Base-by-base conservation (phyloP, 2,797 vertebrate genomes). In the Sylvia borin region DNA sequence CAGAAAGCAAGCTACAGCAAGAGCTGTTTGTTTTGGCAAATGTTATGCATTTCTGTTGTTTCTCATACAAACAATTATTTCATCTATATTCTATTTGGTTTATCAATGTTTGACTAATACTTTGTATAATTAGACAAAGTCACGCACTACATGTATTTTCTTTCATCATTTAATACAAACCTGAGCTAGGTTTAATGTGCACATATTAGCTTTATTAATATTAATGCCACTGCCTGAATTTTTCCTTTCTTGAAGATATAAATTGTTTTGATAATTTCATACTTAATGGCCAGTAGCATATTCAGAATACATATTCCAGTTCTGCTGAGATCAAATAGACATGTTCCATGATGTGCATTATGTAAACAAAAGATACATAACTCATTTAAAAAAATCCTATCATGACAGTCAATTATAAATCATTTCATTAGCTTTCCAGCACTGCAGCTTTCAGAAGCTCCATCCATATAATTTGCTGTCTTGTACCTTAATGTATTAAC, bases 291-390 rank as follows among this genome's bases (percentile, higher is more conserved):
- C 70, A 90, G 40, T 55, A 79, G 31, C 48, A 90, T 76, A 72
- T 91, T 83, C 54, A 51, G 34, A 85, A 76, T 79, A 73, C 21
- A 83, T 70, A 79, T 85, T 91, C 31, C 47, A 85, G 42, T 82
- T 81, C 50, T 92, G 47, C 87, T 87, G 72, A 95, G 64, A 96
- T 91, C 64, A 92, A 84, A 90, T 32, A 95, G 62, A 47, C 48
- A 86, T 66, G 14, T 93, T 95, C 48, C n/a, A 68, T 88, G 72
- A 77, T 86, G 27, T 92, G 21, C 51, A 84, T 95, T 95, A 92
- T 94, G 80, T 72, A 96, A 94, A 96, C 82, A 89, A 80, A 96
- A 77, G 24, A 91, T 61, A 34, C 25, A 64, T 82, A 96, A 88
- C 74, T 91, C 27, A 61, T 70, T 93, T 40, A 0, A 4, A 38